Evolutionary conservation across 2,888 invertebrate genomes (phyloP).

Genomic region (Gibbula magus): DNA sequence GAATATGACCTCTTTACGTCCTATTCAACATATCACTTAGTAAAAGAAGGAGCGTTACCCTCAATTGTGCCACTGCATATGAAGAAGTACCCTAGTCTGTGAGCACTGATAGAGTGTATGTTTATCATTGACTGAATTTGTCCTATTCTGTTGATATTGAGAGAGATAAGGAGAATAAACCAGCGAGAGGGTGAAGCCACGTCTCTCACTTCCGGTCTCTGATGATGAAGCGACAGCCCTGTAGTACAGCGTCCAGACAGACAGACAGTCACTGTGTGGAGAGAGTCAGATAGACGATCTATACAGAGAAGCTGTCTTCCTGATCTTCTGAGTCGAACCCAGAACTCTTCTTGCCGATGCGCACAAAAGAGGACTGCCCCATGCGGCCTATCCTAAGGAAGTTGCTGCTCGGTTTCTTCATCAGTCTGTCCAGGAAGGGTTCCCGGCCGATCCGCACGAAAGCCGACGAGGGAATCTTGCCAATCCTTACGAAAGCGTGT

Average conservation of each 20-base stretch:
- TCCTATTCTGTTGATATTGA: no score
- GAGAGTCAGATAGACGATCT: not conserved
- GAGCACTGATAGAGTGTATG: not conserved
- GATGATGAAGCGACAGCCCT: no score
- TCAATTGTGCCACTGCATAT: no score
- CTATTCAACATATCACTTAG: no score
- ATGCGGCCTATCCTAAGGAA: conserved; percentile 31
- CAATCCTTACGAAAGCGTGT: conserved; percentile 48
- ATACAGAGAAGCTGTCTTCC: conserved; percentile 16
- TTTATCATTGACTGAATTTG: no score
- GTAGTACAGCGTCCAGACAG: not conserved
- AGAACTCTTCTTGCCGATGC: conserved; percentile 39
- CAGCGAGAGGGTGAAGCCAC: not conserved
- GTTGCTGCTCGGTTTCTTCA: conserved; percentile 28
- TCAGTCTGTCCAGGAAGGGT: conserved; percentile 10
- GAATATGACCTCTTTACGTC: no score
- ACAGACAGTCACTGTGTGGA: not conserved
- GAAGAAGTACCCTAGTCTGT: no score
- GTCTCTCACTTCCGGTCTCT: no score
- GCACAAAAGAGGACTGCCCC: conserved; percentile 38
- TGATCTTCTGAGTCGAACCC: not conserved
- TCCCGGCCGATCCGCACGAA: conserved; percentile 41
- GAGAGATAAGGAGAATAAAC: not conserved
- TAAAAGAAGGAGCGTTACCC: no score
- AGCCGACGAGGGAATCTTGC: conserved; percentile 48